Percentiles rank a stretch among this genome's conserved stretches.
Conservation (phyloP, 2,888 invertebrate genomes). For the Anticlea derivata region DNA sequence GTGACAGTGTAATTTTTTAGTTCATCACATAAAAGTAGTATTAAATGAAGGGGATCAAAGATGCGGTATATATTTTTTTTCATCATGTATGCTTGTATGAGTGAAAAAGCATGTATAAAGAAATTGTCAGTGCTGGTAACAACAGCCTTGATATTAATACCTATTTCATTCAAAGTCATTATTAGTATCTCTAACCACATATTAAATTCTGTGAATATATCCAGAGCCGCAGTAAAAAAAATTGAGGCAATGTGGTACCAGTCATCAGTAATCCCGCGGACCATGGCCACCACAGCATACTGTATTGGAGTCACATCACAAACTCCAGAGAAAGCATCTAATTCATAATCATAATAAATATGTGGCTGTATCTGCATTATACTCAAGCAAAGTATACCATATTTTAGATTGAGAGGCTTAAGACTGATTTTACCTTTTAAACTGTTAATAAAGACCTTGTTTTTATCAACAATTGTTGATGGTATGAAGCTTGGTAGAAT, state of each 20-base stretch:
- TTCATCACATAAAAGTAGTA: conserved; percentile 12
- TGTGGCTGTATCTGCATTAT: neutral
- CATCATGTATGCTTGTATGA: neutral
- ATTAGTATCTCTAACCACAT: neutral
- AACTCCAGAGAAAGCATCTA: neutral
- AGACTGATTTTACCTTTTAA: neutral
- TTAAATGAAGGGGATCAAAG: conserved; percentile 13
- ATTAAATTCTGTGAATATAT: neutral
- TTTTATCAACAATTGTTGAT: neutral
- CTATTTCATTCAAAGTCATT: neutral
- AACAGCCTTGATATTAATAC: conserved; percentile 2
- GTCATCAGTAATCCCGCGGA: conserved; percentile 1
- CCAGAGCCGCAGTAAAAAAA: neutral
- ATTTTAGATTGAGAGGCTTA: neutral
- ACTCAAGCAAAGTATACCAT: neutral
- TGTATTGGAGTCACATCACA: neutral
- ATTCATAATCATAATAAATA: neutral
- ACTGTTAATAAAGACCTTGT: neutral
- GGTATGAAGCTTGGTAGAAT: conserved; percentile 2
- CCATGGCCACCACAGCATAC: conserved; percentile 8
- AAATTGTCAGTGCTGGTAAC: conserved; percentile 7
- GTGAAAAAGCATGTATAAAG: neutral
- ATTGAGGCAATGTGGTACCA: conserved; percentile 5
- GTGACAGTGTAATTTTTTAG: neutral
- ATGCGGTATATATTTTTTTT: conserved; percentile 1